These are phyloP conservation scores for Perodicticus potto DNA, from an alignment of 2,797 vertebrate species.

Conservation along the genomic window DNA sequence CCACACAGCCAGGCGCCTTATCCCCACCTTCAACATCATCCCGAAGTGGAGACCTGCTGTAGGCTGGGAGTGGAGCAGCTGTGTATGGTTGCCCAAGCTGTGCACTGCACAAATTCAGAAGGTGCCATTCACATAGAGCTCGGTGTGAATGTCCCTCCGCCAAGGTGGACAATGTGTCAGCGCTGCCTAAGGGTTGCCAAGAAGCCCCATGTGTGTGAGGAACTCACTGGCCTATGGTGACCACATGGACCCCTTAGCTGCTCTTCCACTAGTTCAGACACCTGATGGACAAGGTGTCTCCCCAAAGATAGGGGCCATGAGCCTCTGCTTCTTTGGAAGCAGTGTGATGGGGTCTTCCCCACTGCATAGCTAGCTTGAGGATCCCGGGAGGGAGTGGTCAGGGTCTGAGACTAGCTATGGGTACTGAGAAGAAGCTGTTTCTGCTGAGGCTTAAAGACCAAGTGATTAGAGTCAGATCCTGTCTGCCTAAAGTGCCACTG, in stretches of 20 bases:
- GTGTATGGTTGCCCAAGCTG: neutral
- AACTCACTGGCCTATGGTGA: neutral
- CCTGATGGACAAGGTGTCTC: neutral
- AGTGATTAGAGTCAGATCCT: neutral
- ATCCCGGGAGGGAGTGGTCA: neutral
- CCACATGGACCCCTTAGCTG: neutral
- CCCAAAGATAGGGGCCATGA: neutral
- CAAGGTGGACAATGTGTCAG: neutral
- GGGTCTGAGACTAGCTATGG: rapidly evolving
- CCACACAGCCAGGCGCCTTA: neutral
- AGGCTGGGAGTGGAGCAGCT: neutral
- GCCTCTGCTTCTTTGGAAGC: neutral
- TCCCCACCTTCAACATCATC: neutral
- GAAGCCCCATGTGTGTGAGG: neutral
- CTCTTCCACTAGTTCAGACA: neutral
- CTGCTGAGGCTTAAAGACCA: neutral
- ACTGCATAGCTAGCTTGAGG: neutral
- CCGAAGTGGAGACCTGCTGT: neutral
- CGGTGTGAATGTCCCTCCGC: neutral
- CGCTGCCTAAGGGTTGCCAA: neutral
- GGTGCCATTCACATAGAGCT: neutral
- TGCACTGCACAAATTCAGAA: neutral
- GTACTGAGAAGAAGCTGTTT: neutral
- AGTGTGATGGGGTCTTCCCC: neutral
- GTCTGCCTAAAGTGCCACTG: too few species aligned